Conservation (phyloP, 64 coral and sea anemone genomes). For the Montipora sp. region DNA sequence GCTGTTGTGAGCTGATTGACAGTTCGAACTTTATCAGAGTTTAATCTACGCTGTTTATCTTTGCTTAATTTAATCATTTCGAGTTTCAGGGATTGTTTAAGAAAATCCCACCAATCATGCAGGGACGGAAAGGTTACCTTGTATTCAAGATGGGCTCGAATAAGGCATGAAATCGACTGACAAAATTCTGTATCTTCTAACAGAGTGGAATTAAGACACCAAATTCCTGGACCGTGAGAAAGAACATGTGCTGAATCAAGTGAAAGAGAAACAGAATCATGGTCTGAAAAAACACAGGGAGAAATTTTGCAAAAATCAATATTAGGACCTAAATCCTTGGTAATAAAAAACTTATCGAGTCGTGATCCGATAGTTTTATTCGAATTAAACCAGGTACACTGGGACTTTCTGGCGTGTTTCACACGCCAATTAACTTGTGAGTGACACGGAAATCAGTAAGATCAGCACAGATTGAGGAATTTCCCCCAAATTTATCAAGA, state of each 20-base stretch:
- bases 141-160: background rate
- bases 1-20: background rate
- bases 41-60: background rate
- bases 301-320: background rate
- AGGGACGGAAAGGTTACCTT: background rate
- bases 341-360: background rate
- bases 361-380: background rate
- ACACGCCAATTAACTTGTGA: slow-evolving; percentile 16
- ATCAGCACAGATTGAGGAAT: background rate
- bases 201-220: background rate
- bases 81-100: background rate
- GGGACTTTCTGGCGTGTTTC: background rate
- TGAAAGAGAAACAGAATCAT: background rate
- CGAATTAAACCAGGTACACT: background rate
- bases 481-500: background rate
- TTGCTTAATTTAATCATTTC: background rate
- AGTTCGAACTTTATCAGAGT: background rate
- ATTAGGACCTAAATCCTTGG: background rate
- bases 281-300: background rate
- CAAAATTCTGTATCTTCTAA: background rate
- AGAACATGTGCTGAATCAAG: background rate
- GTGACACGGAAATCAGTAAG: background rate
- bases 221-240: background rate
- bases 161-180: background rate
- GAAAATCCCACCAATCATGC: slow-evolving; percentile 28